Percentiles rank a stretch among this genome's conserved stretches.
Evolutionary conservation across 2,797 vertebrate species (phyloP).

Genomic region (Sarcoramphus papa): DNA sequence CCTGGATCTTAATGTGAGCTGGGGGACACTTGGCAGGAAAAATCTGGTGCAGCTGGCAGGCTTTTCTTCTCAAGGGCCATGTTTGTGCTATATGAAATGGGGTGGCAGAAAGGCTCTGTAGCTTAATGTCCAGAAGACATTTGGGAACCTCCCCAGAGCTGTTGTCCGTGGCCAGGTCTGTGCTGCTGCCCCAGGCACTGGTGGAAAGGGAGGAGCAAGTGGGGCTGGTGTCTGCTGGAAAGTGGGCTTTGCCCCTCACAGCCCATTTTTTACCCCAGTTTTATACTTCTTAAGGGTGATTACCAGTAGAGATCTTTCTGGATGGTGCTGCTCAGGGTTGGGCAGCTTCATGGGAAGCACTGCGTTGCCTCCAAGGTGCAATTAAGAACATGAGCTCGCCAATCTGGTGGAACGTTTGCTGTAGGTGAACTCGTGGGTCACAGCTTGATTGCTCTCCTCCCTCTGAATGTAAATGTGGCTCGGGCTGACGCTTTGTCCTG

Average conservation of each 20-base stretch:
- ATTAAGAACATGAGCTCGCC: neutral
- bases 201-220: neutral
- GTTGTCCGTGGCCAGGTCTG: neutral
- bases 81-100: neutral
- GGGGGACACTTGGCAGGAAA: neutral
- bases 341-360: neutral
- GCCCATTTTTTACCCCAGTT: neutral
- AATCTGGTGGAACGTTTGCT: neutral
- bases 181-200: neutral
- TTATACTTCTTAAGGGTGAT: neutral
- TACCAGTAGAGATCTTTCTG: neutral
- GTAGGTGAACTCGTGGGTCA: neutral
- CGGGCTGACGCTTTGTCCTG: neutral
- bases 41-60: neutral
- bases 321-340: neutral
- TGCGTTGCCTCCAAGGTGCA: neutral
- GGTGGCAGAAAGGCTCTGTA: neutral
- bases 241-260: neutral
- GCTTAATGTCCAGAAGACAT: neutral
- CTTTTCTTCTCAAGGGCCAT: neutral
- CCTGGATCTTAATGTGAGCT: neutral
- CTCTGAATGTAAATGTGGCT: neutral
- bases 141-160: neutral
- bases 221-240: neutral
- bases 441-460: neutral